Evolutionary conservation across 2,797 vertebrate species (phyloP), one percentile per base, ranked within the genome.

Genomic region (Enteromius afrohamiltoni): DNA sequence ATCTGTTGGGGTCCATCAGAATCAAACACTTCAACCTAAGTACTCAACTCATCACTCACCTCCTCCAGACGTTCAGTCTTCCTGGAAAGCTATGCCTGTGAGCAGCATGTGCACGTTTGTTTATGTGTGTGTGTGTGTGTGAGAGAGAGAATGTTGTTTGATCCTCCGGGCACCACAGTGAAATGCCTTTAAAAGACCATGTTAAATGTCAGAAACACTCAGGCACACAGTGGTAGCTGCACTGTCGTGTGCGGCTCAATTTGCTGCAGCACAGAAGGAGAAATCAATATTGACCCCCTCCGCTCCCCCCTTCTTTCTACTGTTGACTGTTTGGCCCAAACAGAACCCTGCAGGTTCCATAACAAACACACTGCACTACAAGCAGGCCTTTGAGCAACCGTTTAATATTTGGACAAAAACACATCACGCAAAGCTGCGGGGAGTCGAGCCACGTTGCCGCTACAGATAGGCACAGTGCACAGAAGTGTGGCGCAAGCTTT

Each of bases 161-260:
- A 93, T 93, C 92, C 93, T 94, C 92, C 89, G 87, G 94, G 93
- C 91, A 93, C 91, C 88, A 91, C 92, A 90, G 93, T 93, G 93
- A 94, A 94, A 95, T 94, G 93, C 93, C 93, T 95, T 95, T 94
- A 95, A 83, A 95, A 95, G 94, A 94, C 94, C 94, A 95, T 94
- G 93, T 93, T 94, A 95, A 95, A 95, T 95, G 94, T 95, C 94
- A 95, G 91, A 95, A 93, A 94, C 94, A 95, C 93, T 94, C 93
- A 94, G 92, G 92, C 91, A 93, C 94, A 91, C 93, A 93, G 93
- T 92, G 88, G 93, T 93, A 88, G 93, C 93, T 85, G 90, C 91
- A 89, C 70, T 87, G 92, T 93, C 93, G 89, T 90, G 26, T 92
- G 92, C 92, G 91, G 92, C 92, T 91, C 92, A 93, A 94, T 93